Conservation (phyloP, 2,797 vertebrate species). For the Sebastes reedi region DNA sequence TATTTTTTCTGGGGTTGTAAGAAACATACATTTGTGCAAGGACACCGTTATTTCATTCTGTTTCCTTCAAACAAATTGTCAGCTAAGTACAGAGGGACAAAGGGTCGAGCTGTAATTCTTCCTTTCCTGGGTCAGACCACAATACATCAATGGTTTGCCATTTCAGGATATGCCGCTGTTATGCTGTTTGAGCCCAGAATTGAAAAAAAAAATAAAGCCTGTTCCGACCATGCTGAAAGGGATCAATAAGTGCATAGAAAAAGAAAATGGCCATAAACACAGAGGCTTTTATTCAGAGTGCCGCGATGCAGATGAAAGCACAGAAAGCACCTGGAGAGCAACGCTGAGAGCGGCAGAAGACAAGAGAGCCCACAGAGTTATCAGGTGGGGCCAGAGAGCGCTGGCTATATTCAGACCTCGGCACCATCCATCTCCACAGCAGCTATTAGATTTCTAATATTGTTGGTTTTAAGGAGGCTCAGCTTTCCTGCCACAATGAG, state of each 20-base stretch:
- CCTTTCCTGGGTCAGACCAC: conserved; percentile 47
- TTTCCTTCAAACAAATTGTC: conserved; percentile 39
- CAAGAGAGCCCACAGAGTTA: conserved; percentile 50
- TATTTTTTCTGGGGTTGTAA: conserved; percentile 13
- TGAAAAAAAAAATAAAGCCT: conserved; percentile 33
- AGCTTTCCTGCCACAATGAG: conserved; percentile 68
- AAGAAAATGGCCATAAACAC: conserved; percentile 64
- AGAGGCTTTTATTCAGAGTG: conserved; percentile 63
- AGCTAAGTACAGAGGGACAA: conserved; percentile 36
- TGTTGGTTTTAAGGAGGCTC: conserved; percentile 66
- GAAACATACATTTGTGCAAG: conserved; percentile 27
- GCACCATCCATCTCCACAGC: conserved; percentile 50
- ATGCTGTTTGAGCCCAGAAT: conserved; percentile 43
- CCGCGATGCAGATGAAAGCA: conserved; percentile 60
- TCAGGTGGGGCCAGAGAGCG: conserved; percentile 57
- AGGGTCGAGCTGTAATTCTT: conserved; percentile 38
- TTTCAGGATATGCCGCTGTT: conserved; percentile 59
- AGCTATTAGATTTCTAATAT: conserved; percentile 76
- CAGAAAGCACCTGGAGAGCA: conserved; percentile 56
- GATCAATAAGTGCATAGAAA: conserved; percentile 66
- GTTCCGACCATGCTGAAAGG: conserved; percentile 43
- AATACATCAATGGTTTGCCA: conserved; percentile 59
- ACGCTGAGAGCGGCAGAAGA: conserved; percentile 32
- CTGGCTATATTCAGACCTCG: conserved; percentile 52
- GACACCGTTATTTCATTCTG: conserved; percentile 28